Evolutionary conservation across 2,888 invertebrate genomes (phyloP), one percentile per base, ranked within the genome.

Genomic region (Nesidiocoris tenuis): DNA sequence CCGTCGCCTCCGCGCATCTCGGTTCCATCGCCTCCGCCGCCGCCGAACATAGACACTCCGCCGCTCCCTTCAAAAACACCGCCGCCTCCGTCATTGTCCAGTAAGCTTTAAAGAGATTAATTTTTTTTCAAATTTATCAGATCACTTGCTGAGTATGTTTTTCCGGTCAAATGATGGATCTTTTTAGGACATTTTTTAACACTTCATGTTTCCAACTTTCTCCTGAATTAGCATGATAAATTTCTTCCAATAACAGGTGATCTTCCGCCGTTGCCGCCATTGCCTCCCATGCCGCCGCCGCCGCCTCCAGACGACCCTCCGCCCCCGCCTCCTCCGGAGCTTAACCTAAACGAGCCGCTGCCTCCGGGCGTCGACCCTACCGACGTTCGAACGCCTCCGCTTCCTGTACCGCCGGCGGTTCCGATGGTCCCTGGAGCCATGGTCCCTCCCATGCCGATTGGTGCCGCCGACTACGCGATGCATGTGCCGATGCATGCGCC

Each of bases 311-410:
- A 80, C 2, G 77, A 71, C 24, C 74, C 71, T 12, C 78, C 78
- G 54, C 77, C 76, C 66, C 76, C 74, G 9, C 79, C 75, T 65
- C 78, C 65, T 56, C 78, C 75, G 1, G 63, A 72, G 19, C 25
- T 71, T 54, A 74, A 70, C 59, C 65, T 76, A 18, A 82, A 80
- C 17, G 86, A 87, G 80, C 87, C 86, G 16, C 80, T 86, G n/a
- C 87, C 87, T 17, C 87, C 87, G 5, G 87, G 87, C 1, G 86
- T 87, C 0, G 87, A 87, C 79, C 82, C 84, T 5, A 82, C 84
- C 1, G 78, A 79, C 0, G 24, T 76, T 12, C 76, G 77, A 2
- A 72, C 77, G 5, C 64, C 77, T 9, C 64, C 78, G 19, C 74
- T 72, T 12, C 25, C 25, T 19, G 25, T 84, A 63, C 82, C 63